Percentiles rank a stretch among this genome's conserved stretches.
Conservation (phyloP, 2,113 vertebrate species). For the Poecile atricapillus region DNA sequence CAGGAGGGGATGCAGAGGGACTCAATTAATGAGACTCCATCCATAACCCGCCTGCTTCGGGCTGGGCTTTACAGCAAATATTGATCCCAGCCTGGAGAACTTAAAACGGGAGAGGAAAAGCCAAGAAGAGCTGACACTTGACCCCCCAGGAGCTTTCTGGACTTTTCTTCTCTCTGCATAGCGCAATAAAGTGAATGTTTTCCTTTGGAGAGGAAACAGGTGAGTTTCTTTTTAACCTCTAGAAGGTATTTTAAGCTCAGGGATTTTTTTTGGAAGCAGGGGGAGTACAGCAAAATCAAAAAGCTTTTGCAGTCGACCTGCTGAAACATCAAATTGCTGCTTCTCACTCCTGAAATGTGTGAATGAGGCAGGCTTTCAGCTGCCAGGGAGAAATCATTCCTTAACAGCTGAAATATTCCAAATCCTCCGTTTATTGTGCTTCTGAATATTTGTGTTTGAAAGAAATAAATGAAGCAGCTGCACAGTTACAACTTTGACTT, state of each 20-base stretch:
- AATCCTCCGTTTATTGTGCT: not conserved
- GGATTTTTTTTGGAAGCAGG: accelerated
- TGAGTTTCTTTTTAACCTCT: not conserved
- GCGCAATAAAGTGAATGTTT: not conserved
- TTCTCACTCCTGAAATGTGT: not conserved
- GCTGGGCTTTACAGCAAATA: not conserved
- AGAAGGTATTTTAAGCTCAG: not conserved
- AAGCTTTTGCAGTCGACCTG: not conserved
- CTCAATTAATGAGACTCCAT: not conserved
- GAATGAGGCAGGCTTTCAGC: not conserved
- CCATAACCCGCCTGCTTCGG: not conserved
- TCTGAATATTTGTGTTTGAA: not conserved
- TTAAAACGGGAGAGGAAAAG: not conserved
- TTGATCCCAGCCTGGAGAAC: not conserved
- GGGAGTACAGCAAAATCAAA: not conserved
- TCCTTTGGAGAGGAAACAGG: not conserved
- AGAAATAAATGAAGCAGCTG: not conserved
- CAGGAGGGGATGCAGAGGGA: not conserved
- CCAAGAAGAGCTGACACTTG: not conserved
- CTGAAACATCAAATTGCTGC: not conserved
- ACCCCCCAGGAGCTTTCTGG: not conserved
- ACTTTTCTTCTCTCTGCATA: not conserved
- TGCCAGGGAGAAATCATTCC: not conserved
- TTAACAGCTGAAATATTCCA: not conserved
- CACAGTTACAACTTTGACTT: not conserved